Base-by-base conservation (phyloP, 2,888 invertebrate species). In the Conistra vaccinii region DNA sequence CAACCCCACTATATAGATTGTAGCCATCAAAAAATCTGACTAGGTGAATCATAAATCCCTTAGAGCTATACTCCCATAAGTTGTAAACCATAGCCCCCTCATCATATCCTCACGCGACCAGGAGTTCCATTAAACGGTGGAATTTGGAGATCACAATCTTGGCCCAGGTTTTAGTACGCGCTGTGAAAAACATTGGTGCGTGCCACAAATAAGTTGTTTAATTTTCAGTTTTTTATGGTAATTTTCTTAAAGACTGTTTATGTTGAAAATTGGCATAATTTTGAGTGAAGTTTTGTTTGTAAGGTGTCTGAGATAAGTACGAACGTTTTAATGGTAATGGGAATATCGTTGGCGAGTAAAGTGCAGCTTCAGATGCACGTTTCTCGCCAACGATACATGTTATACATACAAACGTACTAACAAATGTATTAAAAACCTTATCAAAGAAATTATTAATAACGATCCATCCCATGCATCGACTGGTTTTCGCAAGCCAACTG, bases 71-170 rank as follows among this genome's bases (percentile, higher is more conserved):
- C 82, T 81, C 85, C 71, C 84, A 88, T 77, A 89, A 88, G 80
- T 84, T 79, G 80, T 81, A 85, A 80, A 77, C 82, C 84, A 74
- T 76, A 81, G 82, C 76, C 85, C 76, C 51, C 69, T 79, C 78
- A 58, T 58, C 76, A 78, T 48, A 70, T 72, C 74, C 83, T 82
- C 85, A 84, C 86, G 86, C 83, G 86, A 83, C 62, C 76, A 68
- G 57, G 39, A 83, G 73, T 78, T 84, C 82, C 85, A 89, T 89
- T 88, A 87, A 85, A 80, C 84, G 81, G 83, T 81, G 80, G 77
- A 85, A 89, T 90, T 88, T 78, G 84, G 75, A 84, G 91, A 91
- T 92, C 80, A 71, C 82, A 88, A 92, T 91, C 92, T 88, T 35
- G 60, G 57, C 70, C 29, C 57, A 35, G 57, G 61, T 80, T 81